Percentiles rank a stretch among this genome's conserved stretches.
Conservation (phyloP, 1,140 invertebrate species). For the Psilanteris sp. region DNA sequence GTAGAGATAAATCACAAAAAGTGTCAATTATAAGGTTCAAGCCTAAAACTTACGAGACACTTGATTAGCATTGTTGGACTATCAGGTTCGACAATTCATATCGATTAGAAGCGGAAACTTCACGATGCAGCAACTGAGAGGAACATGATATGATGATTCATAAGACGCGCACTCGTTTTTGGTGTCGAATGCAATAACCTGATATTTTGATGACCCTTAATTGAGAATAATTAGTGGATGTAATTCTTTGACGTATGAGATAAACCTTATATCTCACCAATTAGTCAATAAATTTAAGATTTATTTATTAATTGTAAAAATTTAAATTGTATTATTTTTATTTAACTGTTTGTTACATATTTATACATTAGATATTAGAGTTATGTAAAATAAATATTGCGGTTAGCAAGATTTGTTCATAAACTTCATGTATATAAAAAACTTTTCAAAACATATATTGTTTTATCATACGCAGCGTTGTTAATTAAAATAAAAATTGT, state of each 20-base stretch:
- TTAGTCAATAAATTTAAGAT: too few species aligned
- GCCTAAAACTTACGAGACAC: constrained; percentile 11
- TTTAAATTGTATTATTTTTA: too few species aligned
- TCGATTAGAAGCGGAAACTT: constrained; percentile 30
- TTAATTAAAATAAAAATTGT: too few species aligned
- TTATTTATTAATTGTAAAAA: too few species aligned
- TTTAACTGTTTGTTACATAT: too few species aligned
- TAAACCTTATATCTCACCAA: too few species aligned
- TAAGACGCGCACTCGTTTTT: constrained; percentile 29
- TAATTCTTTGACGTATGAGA: constrained; percentile 1
- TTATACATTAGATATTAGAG: too few species aligned
- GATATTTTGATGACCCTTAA: constrained; percentile 80
- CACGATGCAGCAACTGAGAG: not conserved
- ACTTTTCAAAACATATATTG: too few species aligned
- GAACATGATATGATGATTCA: constrained; percentile 58
- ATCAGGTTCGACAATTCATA: constrained; percentile 48
- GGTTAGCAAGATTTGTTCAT: too few species aligned
- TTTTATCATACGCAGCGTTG: too few species aligned
- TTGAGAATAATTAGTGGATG: constrained; percentile 73
- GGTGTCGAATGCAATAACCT: constrained; percentile 69
- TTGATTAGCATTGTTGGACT: constrained; percentile 50
- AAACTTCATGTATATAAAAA: too few species aligned
- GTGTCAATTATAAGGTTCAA: constrained; percentile 50
- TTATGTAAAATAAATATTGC: too few species aligned
- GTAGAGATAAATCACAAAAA: constrained; percentile 51